Conservation (phyloP, 2,888 invertebrate species). For the Pyrrhosoma nymphula region DNA sequence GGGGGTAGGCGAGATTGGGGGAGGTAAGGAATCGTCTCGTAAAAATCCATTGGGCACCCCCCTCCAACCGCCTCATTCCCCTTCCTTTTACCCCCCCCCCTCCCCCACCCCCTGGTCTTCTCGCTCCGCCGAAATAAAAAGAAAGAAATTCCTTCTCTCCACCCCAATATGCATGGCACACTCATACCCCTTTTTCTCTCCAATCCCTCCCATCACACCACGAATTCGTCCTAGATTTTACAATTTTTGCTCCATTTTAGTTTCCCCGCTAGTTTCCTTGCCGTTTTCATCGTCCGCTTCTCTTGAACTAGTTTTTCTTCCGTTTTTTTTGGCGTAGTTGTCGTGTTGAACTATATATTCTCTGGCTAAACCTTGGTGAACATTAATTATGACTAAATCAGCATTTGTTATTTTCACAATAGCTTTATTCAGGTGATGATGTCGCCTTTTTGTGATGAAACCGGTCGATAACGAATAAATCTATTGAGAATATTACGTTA, state of each 20-base stretch:
- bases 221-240: constrained; percentile 7
- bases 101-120: background rate
- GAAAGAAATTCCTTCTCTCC: background rate
- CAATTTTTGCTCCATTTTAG: background rate
- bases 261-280: background rate
- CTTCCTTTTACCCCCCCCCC: background rate
- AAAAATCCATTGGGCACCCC: constrained; percentile 31
- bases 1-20: background rate
- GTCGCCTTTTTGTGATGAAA: too few species aligned
- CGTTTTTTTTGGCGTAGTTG: too few species aligned
- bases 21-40: constrained; percentile 39
- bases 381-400: too few species aligned
- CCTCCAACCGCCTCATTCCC: background rate
- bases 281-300: constrained; percentile 77
- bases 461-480: too few species aligned
- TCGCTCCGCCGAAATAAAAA: background rate
- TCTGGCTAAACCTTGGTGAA: too few species aligned
- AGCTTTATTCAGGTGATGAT: too few species aligned
- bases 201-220: background rate
- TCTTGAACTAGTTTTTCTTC: background rate
- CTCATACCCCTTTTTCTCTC: background rate
- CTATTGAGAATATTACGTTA: too few species aligned
- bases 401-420: too few species aligned
- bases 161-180: background rate
- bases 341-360: too few species aligned